These are phyloP conservation scores for Cryptoblepharus egeriae DNA, from an alignment of 2,797 vertebrate species.

Conservation along the genomic window DNA sequence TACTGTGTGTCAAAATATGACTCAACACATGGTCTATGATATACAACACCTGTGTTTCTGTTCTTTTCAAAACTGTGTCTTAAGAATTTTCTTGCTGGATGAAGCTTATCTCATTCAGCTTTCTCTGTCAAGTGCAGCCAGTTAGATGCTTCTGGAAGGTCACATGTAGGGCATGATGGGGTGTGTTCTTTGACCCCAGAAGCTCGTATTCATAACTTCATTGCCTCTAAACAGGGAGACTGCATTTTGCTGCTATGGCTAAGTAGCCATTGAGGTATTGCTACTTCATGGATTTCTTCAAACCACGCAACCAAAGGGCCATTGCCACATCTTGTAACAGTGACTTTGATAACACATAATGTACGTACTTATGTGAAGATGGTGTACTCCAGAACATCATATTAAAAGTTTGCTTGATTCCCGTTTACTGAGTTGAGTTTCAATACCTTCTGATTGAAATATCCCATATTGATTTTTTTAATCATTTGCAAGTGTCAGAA, in stretches of 20 bases:
- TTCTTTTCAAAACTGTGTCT: neutral
- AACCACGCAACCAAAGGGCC: neutral
- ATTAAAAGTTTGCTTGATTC: no score
- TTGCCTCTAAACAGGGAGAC: neutral
- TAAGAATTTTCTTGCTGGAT: neutral
- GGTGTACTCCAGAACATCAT: no score
- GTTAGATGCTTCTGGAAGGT: neutral
- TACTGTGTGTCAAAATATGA: constrained; percentile 56
- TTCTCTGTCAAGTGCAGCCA: neutral
- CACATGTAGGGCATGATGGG: neutral
- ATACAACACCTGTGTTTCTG: constrained; percentile 15
- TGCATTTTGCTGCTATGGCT: neutral
- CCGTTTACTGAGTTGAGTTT: no score
- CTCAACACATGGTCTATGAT: constrained; percentile 60
- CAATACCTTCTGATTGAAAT: no score
- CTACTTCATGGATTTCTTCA: neutral
- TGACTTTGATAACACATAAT: no score
- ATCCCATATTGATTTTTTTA: no score
- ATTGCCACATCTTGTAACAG: neutral
- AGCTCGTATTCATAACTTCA: neutral
- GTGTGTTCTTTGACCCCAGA: neutral
- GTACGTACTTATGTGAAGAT: no score
- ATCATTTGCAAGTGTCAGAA: no score
- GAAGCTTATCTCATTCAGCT: neutral
- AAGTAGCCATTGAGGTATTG: neutral